Percentiles rank a stretch among this genome's conserved stretches.
Conservation (phyloP, 2,888 invertebrate species). For the Cheilosia grossa region DNA sequence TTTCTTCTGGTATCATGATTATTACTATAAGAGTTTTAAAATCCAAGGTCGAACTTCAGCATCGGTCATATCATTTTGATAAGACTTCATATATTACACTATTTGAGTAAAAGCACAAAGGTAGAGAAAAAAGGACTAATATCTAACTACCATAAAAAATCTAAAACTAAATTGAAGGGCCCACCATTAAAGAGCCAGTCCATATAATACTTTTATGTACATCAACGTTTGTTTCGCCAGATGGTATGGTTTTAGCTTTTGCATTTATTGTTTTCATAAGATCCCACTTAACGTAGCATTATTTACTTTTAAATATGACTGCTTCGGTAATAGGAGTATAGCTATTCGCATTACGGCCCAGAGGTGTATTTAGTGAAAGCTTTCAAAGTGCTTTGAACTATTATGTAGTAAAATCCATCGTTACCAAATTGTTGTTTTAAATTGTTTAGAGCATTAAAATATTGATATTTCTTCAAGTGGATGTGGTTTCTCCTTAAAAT, state of each 20-base stretch:
- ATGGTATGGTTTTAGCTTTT: conserved; percentile 44
- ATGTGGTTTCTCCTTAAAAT: conserved; percentile 12
- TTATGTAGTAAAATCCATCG: conserved; percentile 21
- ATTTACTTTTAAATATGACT: conserved; percentile 21
- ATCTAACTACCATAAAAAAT: not conserved
- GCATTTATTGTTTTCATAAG: conserved; percentile 36
- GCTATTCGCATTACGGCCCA: not conserved
- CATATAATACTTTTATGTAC: conserved; percentile 12
- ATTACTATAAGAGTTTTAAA: too few species aligned
- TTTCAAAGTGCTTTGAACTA: conserved; percentile 22
- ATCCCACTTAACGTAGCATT: not conserved
- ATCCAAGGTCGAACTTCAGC: too few species aligned
- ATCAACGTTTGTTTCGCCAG: conserved; percentile 24
- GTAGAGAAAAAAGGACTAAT: too few species aligned
- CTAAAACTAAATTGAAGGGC: not conserved
- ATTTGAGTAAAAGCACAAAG: too few species aligned
- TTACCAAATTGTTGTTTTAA: conserved; percentile 3
- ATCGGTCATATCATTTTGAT: too few species aligned
- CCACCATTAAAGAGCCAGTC: not conserved
- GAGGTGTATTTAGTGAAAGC: conserved; percentile 38
- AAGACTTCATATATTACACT: too few species aligned
- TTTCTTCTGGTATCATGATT: too few species aligned
- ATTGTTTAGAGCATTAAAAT: conserved; percentile 27
- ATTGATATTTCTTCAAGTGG: conserved; percentile 3
- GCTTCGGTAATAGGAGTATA: conserved; percentile 3